phyloP scores from a whole-genome alignment of 2,888 invertebrate genomes.

The Agapetus fuscipes region DNA sequence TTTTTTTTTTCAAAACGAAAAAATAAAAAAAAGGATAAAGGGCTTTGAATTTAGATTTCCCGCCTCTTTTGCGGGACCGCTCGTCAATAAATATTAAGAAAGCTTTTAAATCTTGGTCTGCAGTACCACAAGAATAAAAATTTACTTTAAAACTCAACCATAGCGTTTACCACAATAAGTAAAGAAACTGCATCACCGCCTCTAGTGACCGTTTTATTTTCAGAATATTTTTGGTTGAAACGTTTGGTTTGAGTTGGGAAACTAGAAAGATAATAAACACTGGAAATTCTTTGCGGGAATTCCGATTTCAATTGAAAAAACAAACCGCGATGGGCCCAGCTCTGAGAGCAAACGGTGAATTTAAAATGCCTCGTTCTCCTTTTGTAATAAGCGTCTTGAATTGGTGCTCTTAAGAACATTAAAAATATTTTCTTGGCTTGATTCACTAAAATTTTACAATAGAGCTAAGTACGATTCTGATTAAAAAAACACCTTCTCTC shows the following conservation, averaged over 20 bases:
- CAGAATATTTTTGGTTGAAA: no score
- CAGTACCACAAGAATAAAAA: no score
- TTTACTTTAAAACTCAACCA: no score
- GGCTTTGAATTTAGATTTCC: constrained; percentile 7
- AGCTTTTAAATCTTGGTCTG: background rate
- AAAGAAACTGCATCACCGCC: no score
- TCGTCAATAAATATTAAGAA: constrained; percentile 1
- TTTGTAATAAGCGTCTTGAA: constrained; percentile 14
- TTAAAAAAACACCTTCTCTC: no score
- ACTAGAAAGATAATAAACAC: constrained; percentile 11
- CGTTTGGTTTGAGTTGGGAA: no score
- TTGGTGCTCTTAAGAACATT: constrained; percentile 9
- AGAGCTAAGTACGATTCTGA: no score
- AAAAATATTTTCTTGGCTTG: no score
- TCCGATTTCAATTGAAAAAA: constrained; percentile 14
- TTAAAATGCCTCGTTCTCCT: constrained; percentile 14
- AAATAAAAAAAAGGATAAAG: constrained; percentile 1
- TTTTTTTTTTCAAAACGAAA: background rate
- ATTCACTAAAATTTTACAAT: no score
- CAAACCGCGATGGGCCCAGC: constrained; percentile 12
- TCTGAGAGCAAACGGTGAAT: constrained; percentile 9
- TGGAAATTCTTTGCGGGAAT: constrained; percentile 11
- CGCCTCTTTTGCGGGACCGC: constrained; percentile 1
- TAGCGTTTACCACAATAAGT: no score
- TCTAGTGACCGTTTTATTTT: background rate